A percentile compares a stretch with the other conserved stretches of the same genome.
These are phyloP conservation scores for Campylomormyrus numenius DNA, from an alignment of 2,113 vertebrate species.

Conservation along the genomic window DNA sequence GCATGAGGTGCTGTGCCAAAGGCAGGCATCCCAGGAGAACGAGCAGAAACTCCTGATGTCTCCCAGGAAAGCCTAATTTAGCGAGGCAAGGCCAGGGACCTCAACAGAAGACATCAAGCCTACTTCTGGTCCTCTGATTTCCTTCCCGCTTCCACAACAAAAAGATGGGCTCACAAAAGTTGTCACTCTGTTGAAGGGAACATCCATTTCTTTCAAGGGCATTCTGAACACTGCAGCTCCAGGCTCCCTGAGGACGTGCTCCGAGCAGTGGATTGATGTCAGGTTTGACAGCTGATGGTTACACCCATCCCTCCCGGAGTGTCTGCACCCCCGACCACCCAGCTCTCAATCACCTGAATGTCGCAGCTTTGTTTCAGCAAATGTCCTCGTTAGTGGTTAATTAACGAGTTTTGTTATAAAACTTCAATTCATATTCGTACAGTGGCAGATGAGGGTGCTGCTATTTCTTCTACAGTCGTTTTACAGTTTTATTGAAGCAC, in stretches of 20 bases:
- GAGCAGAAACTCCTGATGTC: neutral
- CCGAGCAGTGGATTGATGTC: neutral
- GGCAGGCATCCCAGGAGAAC: neutral
- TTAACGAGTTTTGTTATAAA: neutral
- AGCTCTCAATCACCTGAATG: neutral
- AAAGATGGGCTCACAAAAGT: neutral
- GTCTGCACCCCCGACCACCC: neutral
- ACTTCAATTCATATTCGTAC: neutral
- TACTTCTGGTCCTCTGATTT: neutral
- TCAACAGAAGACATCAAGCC: neutral
- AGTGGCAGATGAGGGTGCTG: neutral
- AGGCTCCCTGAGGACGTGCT: neutral
- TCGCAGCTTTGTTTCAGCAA: neutral
- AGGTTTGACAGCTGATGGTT: neutral
- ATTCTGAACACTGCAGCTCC: neutral
- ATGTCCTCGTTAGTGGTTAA: neutral
- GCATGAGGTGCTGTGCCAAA: neutral
- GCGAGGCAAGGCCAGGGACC: neutral
- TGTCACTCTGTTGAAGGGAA: neutral
- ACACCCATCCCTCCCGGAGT: neutral
- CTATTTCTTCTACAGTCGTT: neutral
- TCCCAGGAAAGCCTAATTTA: neutral
- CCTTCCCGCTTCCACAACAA: neutral
- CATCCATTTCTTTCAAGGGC: neutral
- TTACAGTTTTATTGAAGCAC: neutral